These are phyloP conservation scores for Allolobophora icterica DNA, from an alignment of 2,888 invertebrate species.

Conservation along the genomic window DNA sequence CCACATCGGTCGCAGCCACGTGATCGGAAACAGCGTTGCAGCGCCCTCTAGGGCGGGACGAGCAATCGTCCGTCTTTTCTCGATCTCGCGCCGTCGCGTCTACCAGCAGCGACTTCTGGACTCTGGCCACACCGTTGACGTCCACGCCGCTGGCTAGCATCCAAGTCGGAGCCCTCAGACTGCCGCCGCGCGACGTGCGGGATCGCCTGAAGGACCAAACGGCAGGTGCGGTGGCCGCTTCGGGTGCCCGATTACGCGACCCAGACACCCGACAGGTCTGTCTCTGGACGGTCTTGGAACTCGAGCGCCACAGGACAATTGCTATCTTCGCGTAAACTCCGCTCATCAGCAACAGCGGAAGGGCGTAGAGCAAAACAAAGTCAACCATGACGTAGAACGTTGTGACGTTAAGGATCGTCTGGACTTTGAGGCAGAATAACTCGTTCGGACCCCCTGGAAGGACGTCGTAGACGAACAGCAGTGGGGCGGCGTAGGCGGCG, in stretches of 20 bases:
- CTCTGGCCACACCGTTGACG: neutral
- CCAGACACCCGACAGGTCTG: neutral
- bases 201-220: neutral
- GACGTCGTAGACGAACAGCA: conserved; percentile 36
- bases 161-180: conserved; percentile 20
- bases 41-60: neutral
- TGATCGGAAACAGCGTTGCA: neutral
- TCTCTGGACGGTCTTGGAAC: neutral
- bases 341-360: conserved; percentile 80
- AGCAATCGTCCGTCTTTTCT: conserved; percentile 3
- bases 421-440: conserved; percentile 25
- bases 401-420: conserved; percentile 31
- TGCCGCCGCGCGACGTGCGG: neutral
- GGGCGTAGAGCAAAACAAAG: conserved; percentile 51
- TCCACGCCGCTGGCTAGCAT: neutral
- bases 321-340: conserved; percentile 84
- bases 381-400: conserved; percentile 39
- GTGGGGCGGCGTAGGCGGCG: conserved; percentile 72
- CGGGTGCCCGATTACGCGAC: neutral
- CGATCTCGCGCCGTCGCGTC: neutral
- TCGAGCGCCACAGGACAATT: conserved; percentile 76
- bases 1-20: neutral
- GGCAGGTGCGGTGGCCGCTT: neutral
- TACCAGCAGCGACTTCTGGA: neutral
- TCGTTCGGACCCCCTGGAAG: neutral